Conservation (phyloP, 2,113 vertebrate genomes). For the Eulacestoma nigropectus region DNA sequence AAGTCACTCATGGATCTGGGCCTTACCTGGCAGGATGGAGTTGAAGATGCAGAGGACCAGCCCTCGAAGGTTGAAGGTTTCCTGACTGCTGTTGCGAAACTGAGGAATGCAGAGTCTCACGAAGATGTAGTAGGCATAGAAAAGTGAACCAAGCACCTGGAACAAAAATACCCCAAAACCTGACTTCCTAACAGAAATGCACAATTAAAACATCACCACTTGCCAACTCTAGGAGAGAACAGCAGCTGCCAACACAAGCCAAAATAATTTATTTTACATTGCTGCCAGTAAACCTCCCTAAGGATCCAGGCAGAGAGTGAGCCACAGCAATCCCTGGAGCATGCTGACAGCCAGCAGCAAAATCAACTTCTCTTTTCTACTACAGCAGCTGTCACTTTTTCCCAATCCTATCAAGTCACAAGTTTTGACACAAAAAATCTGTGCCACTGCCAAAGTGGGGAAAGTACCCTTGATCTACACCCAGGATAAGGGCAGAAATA, state of each 20-base stretch:
- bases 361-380: background rate
- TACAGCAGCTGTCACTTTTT: background rate
- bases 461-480: background rate
- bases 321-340: background rate
- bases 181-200: background rate
- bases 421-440: background rate
- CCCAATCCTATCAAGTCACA: background rate
- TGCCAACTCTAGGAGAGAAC: background rate
- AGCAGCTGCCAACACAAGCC: background rate
- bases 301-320: background rate
- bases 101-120: slow-evolving; percentile 89
- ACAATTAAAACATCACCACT: background rate
- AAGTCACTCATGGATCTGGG: background rate
- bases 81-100: slow-evolving; percentile 84
- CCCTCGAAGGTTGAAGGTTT: slow-evolving; percentile 85
- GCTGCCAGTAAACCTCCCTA: background rate
- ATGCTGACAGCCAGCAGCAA: background rate
- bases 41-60: slow-evolving; percentile 94
- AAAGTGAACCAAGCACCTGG: slow-evolving; percentile 90
- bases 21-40: slow-evolving; percentile 91
- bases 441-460: background rate
- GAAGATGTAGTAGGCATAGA: slow-evolving; percentile 92
- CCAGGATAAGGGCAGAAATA: background rate
- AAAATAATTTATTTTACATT: background rate
- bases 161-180: background rate